A percentile compares a stretch with the other conserved stretches of the same genome.
phyloP scores from a whole-genome alignment of 2,888 invertebrate genomes.

The Conops quadrifasciatus region DNA sequence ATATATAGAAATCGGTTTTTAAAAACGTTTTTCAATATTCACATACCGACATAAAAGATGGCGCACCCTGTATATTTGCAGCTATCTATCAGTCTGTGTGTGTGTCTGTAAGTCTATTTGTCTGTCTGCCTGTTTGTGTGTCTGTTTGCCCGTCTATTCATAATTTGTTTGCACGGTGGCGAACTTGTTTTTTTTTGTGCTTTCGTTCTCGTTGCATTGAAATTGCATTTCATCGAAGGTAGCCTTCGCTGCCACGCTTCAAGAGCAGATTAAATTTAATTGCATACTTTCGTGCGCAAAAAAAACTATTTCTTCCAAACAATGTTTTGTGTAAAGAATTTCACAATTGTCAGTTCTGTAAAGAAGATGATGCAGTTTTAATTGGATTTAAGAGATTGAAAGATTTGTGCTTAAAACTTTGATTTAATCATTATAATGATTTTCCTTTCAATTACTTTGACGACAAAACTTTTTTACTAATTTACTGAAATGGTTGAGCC shows the following conservation, averaged over 20 bases:
- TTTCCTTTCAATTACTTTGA: no score
- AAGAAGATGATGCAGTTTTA: neutral
- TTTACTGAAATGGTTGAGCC: no score
- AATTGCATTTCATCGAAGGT: conserved; percentile 7
- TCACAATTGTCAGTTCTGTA: neutral
- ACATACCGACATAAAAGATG: no score
- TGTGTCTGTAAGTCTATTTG: no score
- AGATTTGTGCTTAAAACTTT: conserved; percentile 7
- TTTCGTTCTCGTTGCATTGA: neutral
- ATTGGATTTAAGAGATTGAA: neutral
- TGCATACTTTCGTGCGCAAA: conserved; percentile 13
- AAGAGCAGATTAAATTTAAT: neutral
- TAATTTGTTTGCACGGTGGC: neutral
- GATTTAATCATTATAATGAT: neutral
- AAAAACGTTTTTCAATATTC: no score
- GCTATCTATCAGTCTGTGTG: no score
- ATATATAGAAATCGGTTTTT: no score
- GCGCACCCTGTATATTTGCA: no score
- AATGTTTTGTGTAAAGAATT: neutral
- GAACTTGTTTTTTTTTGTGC: neutral
- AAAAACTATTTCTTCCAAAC: neutral
- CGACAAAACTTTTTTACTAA: no score
- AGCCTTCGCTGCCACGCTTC: neutral
- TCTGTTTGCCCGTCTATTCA: neutral
- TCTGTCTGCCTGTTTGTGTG: no score